Base-by-base conservation (phyloP, 2,888 invertebrate genomes). In the Apomyelois bistriatella region DNA sequence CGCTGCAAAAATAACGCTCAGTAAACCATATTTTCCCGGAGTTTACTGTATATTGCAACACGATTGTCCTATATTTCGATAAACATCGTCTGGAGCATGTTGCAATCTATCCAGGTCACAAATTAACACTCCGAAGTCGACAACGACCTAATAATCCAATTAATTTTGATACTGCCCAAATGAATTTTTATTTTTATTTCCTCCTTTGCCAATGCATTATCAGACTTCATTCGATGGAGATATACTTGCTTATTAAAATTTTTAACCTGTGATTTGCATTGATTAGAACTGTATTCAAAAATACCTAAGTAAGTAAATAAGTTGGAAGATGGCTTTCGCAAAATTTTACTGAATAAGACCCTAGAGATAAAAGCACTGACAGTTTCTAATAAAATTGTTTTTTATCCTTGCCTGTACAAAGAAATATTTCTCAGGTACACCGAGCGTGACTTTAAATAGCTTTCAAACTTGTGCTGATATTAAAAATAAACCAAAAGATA, bases 101-200 rank as follows among this genome's bases (percentile, higher is more conserved):
- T 65, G 71, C 65, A 80, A 73, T 65, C 62, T 60, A 76, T 73
- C 65, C 62, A 62, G 73, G 75, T 73, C 76, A 76, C 75, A 71
- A 72, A 71, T 72, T 66, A 70, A 28, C 70, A 61, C 62, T 53
- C 51, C 58, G 52, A 32, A 60, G 56, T 47, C 55, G 58, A 58
- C 53, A 63, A 13, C 54, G 53, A 17, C 42, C 52, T 37, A 53
- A 40, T 55, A 43, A 52, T 57, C 54, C 57, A 57, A 35, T 53
- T 43, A 50, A 50, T 30, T 10, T 40, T 52, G 53, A 56, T 52
- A 53, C 46, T 17, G 41, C 40, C 40, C 28, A 48, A 49, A 38
- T 13, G 13, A 42, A 41, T 13, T 53, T 13, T 53, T 22, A 28
- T 30, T 49, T n/a, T 16, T 32, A 32, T 32, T 46, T n/a, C 46